Evolutionary conservation across 2,888 invertebrate genomes (phyloP).

Genomic region (Agrenia bidenticulata): DNA sequence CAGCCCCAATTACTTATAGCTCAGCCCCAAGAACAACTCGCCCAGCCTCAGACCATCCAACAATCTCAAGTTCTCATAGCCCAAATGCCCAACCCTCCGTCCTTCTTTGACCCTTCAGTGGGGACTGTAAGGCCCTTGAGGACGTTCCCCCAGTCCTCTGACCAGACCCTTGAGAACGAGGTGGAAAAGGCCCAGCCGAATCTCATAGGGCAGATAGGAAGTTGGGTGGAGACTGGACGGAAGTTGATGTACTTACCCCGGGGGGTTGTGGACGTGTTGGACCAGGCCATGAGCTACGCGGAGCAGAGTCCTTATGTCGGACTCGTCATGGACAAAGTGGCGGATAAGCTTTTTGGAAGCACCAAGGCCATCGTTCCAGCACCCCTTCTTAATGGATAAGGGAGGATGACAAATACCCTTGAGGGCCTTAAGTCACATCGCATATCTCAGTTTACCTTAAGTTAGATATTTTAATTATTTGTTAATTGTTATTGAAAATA

Average conservation of each 20-base stretch:
- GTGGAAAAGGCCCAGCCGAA: slow-evolving; percentile 9
- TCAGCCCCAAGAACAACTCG: neutral
- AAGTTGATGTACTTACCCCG: slow-evolving; percentile 34
- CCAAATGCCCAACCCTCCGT: slow-evolving; percentile 10
- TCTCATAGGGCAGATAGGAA: slow-evolving; percentile 16
- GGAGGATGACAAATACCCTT: too few relatives aligned
- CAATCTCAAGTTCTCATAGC: slow-evolving; percentile 10
- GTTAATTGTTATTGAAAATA: too few relatives aligned
- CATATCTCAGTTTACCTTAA: too few relatives aligned
- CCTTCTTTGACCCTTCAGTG: slow-evolving; percentile 4
- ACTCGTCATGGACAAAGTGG: slow-evolving; percentile 7
- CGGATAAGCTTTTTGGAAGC: slow-evolving; percentile 6
- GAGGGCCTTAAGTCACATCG: too few relatives aligned
- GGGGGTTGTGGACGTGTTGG: slow-evolving; percentile 10
- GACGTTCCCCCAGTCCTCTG: neutral
- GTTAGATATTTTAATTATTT: too few relatives aligned
- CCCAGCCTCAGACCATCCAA: slow-evolving; percentile 12
- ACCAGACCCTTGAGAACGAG: slow-evolving; percentile 5
- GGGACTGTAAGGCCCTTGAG: neutral
- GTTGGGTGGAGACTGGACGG: slow-evolving; percentile 28
- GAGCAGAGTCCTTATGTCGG: slow-evolving; percentile 7
- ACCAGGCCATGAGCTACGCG: slow-evolving; percentile 10
- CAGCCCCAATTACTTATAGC: too few relatives aligned
- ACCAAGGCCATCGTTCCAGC: neutral
- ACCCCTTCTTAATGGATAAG: too few relatives aligned